phyloP scores from a whole-genome alignment of 2,113 vertebrate genomes.

The Oncorhynchus gorbuscha region DNA sequence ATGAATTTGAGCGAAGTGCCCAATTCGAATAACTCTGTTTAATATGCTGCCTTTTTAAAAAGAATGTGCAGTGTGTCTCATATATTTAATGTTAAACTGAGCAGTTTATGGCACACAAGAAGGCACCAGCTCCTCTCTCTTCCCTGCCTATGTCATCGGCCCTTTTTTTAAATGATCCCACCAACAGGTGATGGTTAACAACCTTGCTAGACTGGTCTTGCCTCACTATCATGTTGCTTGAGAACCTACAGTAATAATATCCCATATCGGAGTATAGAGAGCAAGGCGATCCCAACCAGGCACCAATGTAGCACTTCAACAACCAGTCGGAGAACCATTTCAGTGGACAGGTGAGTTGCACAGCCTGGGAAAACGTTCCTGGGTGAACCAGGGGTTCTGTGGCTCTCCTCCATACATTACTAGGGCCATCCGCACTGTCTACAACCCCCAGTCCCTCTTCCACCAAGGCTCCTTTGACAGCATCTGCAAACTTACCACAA shows the following conservation, averaged over 20 bases:
- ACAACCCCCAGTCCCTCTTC: conserved; percentile 70
- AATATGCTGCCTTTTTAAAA: not conserved
- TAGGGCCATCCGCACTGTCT: conserved; percentile 80
- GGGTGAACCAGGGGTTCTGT: conserved; percentile 88
- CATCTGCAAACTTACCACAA: conserved; percentile 58
- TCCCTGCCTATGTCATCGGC: conserved; percentile 39
- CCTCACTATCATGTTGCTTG: conserved; percentile 22
- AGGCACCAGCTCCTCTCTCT: conserved; percentile 59
- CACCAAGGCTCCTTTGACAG: conserved; percentile 76
- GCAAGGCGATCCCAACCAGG: conserved; percentile 8
- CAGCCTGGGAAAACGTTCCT: conserved; percentile 73
- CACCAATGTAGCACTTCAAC: conserved; percentile 54
- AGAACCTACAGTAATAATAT: not conserved
- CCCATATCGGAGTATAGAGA: not conserved
- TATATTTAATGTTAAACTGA: not conserved
- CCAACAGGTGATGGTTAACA: conserved; percentile 57
- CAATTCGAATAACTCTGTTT: not conserved
- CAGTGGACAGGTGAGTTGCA: conserved; percentile 73
- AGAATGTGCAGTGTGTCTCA: not conserved
- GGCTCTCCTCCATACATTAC: conserved; percentile 70
- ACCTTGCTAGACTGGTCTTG: conserved; percentile 29
- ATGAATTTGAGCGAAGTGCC: too few species aligned
- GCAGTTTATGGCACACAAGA: conserved; percentile 37
- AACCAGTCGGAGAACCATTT: conserved; percentile 72
- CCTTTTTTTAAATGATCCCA: conserved; percentile 18